Base-by-base conservation (phyloP, 2,113 vertebrate genomes). In the Eulemur rufifrons region DNA sequence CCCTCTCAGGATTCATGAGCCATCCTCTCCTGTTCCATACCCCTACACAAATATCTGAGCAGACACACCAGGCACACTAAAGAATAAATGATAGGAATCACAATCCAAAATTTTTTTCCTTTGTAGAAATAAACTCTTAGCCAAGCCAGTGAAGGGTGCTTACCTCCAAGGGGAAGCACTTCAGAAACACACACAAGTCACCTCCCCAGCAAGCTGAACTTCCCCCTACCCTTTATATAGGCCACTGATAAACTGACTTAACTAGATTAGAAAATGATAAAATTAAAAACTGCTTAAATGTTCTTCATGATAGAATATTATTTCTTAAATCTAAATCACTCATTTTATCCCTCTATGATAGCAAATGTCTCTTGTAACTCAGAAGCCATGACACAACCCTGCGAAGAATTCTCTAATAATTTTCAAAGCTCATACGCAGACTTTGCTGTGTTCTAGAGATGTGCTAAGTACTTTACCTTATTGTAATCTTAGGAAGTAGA, bases 241-340 rank as follows among this genome's bases (percentile, higher is more conserved):
- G 47, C 29, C 21, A 39, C 59, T 85, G 25, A 82, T 37, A 29
- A 76, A 85, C 1, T 83, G 54, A 76, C 68, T 85, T 85, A 85
- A 42, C 23, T 34, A 88, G 27, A 29, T 96, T 37, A 68, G 17
- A 94, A 94, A 91, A 89, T 84, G 54, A 39, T 45, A 94, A 69
- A 74, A 59, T 59, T 42, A 32, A 32, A 39, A 93, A 92, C 76
- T 59, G 23, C 21, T 86, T 89, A 82, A 74, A 25, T 92, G 11
- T 86, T 94, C 18, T 85, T 73, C 13, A n/a, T 80, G 92, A 56
- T 12, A 80, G 29, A 92, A 42, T 54, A 89, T 92, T 89, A 29
- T 18, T 61, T 95, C 90, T 92, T 47, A 87, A 92, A 76, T 85
- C 12, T 32, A 91, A 95, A 89, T 39, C 37, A 6, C n/a, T 91